Percentiles rank a stretch among this genome's conserved stretches.
phyloP scores from a whole-genome alignment of 2,113 vertebrate species.

The Pipra filicauda region DNA sequence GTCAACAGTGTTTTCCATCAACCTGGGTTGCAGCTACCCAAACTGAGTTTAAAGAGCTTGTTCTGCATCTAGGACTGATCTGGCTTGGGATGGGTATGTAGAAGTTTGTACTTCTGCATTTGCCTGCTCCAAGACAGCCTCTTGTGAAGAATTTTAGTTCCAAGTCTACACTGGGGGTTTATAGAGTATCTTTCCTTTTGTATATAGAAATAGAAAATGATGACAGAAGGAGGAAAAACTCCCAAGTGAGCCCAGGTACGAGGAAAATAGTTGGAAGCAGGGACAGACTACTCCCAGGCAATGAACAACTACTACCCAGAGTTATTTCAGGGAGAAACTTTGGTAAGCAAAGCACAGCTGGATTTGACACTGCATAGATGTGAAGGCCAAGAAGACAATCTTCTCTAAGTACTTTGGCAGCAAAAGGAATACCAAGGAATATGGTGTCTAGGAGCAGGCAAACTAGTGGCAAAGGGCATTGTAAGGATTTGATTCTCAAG shows the following conservation, averaged over 20 bases:
- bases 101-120: not conserved
- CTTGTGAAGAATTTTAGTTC: not conserved
- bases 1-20: not conserved
- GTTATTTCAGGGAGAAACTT: not conserved
- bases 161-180: not conserved
- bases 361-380: not conserved
- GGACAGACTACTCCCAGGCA: not conserved
- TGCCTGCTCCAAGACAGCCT: not conserved
- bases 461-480: not conserved
- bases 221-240: not conserved
- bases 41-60: accelerated
- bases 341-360: not conserved
- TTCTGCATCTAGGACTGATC: not conserved
- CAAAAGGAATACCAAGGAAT: not conserved
- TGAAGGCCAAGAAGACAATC: not conserved
- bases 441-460: not conserved
- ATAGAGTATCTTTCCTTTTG: not conserved
- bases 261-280: not conserved
- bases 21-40: not conserved
- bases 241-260: not conserved
- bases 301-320: not conserved
- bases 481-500: not conserved
- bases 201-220: not conserved
- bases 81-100: not conserved
- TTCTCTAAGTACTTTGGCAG: not conserved